Evolutionary conservation across 2,888 invertebrate species (phyloP).

Genomic region (Euproctis similis): DNA sequence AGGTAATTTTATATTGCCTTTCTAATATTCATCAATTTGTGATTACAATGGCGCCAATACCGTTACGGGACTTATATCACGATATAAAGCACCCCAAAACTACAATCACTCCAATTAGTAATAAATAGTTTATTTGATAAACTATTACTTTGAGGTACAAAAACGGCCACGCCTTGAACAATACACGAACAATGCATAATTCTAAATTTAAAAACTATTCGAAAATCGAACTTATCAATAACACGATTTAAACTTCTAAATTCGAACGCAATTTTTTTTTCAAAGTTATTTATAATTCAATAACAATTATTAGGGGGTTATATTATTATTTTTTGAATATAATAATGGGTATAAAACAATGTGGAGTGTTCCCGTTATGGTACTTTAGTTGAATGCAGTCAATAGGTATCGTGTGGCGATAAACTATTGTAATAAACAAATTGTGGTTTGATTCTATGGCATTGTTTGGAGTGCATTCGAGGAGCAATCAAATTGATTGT

Average conservation of each 20-base stretch:
- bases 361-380: constrained; percentile 17
- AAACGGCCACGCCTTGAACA: constrained; percentile 25
- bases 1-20: no score
- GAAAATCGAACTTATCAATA: constrained; percentile 1
- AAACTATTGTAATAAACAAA: constrained; percentile 8
- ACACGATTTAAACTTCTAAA: not conserved
- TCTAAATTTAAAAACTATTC: not conserved
- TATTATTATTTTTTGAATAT: constrained; percentile 17
- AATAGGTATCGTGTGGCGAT: constrained; percentile 33
- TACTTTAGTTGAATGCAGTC: constrained; percentile 19
- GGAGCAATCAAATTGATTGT: constrained; percentile 6
- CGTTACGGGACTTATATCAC: no score
- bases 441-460: constrained; percentile 14
- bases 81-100: no score
- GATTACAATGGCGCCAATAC: no score
- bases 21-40: no score
- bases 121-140: constrained; percentile 16
- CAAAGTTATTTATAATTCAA: constrained; percentile 4
- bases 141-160: constrained; percentile 19
- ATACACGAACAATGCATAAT: constrained; percentile 14
- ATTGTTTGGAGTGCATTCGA: constrained; percentile 6
- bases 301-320: constrained; percentile 9
- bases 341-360: constrained; percentile 23
- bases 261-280: not conserved
- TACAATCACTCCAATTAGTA: constrained; percentile 13